Percentiles rank a stretch among this genome's conserved stretches.
phyloP scores from a whole-genome alignment of 2,888 invertebrate species.

The Maniola hyperantus region DNA sequence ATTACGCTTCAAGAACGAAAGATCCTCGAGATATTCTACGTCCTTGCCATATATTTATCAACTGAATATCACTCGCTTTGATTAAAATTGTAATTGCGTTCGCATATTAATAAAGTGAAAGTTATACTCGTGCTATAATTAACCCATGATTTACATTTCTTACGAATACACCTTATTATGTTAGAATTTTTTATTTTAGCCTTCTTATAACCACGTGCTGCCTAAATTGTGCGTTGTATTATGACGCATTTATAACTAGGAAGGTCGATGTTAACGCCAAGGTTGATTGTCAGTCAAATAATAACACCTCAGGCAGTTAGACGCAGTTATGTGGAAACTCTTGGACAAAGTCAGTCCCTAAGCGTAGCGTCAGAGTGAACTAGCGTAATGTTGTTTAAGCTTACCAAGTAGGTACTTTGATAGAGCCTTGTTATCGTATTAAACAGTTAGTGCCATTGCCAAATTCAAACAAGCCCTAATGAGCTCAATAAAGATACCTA shows the following conservation, averaged over 20 bases:
- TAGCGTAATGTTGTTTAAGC: background rate
- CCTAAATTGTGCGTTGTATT: conserved; percentile 49
- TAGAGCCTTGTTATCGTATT: background rate
- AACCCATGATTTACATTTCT: conserved; percentile 14
- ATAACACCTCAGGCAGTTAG: conserved; percentile 19
- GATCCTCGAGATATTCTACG: background rate
- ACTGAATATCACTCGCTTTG: background rate
- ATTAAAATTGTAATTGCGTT: conserved; percentile 13
- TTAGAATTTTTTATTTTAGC: conserved; percentile 8
- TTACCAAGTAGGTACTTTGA: background rate
- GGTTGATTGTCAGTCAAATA: conserved; percentile 49
- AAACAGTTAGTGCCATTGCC: background rate
- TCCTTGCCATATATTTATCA: background rate
- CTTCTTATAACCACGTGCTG: conserved; percentile 18
- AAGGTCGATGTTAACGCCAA: conserved; percentile 64
- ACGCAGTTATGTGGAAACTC: conserved; percentile 7
- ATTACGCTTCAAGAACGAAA: no score
- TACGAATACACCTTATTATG: conserved; percentile 6
- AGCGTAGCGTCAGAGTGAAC: background rate
- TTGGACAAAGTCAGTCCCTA: background rate
- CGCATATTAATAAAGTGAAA: conserved; percentile 18
- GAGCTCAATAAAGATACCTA: background rate
- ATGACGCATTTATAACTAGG: conserved; percentile 57
- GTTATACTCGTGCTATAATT: conserved; percentile 10
- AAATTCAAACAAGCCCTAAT: background rate